A percentile compares a stretch with the other conserved stretches of the same genome.
These are phyloP conservation scores for Staurois parvus DNA, from an alignment of 2,797 vertebrate species.

Conservation along the genomic window DNA sequence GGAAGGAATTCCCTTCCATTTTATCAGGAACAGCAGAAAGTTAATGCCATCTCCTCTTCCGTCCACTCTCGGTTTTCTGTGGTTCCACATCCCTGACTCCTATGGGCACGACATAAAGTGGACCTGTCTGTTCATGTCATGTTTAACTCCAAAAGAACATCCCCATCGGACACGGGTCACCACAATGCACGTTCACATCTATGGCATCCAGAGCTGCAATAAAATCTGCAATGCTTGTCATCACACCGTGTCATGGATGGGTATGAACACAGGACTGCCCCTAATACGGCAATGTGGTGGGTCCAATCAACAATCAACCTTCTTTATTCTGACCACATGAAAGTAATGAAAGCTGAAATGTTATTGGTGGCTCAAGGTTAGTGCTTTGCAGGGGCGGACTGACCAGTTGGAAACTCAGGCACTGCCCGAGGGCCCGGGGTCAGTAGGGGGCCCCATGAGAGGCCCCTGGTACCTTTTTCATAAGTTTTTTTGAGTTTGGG, in stretches of 20 bases:
- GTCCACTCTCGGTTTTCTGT: background rate
- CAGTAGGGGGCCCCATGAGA: no score
- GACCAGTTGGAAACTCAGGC: no score
- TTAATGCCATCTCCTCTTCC: background rate
- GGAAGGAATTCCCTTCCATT: background rate
- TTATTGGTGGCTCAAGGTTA: background rate
- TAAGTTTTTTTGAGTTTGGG: no score
- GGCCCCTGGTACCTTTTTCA: no score
- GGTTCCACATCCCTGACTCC: background rate
- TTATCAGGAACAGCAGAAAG: background rate
- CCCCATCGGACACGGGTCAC: background rate
- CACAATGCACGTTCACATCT: background rate
- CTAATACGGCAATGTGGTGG: background rate
- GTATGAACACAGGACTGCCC: background rate
- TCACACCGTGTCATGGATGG: slow-evolving; percentile 2
- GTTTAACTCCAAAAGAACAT: background rate
- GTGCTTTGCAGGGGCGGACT: no score
- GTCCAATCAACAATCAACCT: no score
- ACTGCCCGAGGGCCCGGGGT: no score
- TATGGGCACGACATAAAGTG: background rate
- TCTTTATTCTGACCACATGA: no score
- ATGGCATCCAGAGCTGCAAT: background rate
- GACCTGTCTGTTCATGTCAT: background rate
- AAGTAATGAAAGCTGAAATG: background rate
- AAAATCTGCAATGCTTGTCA: background rate